Percentiles rank a stretch among this genome's conserved stretches.
Conservation (phyloP, 2,113 vertebrate species). For the Stercorarius parasiticus region DNA sequence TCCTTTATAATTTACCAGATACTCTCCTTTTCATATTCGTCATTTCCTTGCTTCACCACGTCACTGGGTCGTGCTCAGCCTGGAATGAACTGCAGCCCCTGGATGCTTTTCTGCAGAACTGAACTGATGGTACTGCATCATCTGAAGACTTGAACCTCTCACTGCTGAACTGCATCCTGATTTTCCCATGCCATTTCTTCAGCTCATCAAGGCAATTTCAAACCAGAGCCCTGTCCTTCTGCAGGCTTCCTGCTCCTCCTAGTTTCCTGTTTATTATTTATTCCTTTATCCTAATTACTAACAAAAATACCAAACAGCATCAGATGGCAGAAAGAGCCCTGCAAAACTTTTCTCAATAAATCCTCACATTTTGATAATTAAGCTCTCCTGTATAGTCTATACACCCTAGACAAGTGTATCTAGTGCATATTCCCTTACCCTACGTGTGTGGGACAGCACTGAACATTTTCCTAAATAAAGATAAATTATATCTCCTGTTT, state of each 20-base stretch:
- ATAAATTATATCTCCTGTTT: not conserved
- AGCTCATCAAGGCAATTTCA: not conserved
- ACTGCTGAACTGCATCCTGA: not conserved
- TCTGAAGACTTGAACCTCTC: not conserved
- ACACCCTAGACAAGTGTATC: not conserved
- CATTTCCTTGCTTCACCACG: not conserved
- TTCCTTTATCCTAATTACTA: not conserved
- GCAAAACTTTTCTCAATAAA: not conserved
- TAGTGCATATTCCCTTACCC: not conserved
- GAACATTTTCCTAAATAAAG: not conserved
- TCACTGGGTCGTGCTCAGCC: rapidly evolving
- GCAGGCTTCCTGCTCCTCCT: not conserved
- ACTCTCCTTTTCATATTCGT: not conserved
- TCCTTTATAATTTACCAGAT: not conserved
- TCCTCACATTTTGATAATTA: not conserved
- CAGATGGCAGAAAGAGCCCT: not conserved
- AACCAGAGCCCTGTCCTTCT: not conserved
- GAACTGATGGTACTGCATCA: not conserved
- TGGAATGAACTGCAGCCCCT: not conserved
- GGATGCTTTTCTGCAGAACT: not conserved
- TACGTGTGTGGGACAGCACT: not conserved
- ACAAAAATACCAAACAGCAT: not conserved
- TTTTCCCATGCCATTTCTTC: not conserved
- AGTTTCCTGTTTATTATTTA: not conserved
- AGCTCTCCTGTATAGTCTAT: not conserved